A percentile compares a stretch with the other conserved stretches of the same genome.
Evolutionary conservation across 1,140 invertebrate species (phyloP).

Genomic region (Polypedilum pembai): DNA sequence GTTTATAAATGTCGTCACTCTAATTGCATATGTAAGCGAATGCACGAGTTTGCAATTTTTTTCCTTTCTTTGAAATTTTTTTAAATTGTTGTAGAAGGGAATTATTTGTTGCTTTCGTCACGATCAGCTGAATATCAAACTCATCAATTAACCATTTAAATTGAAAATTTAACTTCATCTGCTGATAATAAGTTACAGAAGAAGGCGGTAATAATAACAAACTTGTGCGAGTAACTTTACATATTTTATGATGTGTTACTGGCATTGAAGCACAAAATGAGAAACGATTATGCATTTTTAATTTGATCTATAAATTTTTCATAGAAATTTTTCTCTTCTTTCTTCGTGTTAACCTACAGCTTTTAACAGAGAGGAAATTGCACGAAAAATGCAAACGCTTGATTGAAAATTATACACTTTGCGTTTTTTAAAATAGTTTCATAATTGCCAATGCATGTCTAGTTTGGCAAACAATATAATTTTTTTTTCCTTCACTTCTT

Average conservation of each 20-base stretch:
- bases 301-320: constrained; percentile 3
- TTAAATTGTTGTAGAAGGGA: too few species aligned
- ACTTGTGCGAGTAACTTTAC: neutral
- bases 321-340: neutral
- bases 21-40: constrained; percentile 9
- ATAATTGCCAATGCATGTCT: constrained; percentile 8
- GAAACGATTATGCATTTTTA: constrained; percentile 6
- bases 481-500: neutral
- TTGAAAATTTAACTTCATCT: too few species aligned
- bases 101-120: too few species aligned
- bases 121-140: too few species aligned
- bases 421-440: constrained; percentile 5
- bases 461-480: constrained; percentile 15
- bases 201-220: too few species aligned
- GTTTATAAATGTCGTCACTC: neutral
- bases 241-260: constrained; percentile 19
- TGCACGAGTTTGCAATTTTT: neutral
- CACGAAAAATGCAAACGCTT: constrained; percentile 11
- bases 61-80: neutral
- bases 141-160: too few species aligned
- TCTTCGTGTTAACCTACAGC: neutral
- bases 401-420: constrained; percentile 19
- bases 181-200: too few species aligned
- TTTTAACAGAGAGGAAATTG: neutral
- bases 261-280: neutral